phyloP scores from a whole-genome alignment of 1,140 invertebrate genomes.

The Protaetia brevitarsis region DNA sequence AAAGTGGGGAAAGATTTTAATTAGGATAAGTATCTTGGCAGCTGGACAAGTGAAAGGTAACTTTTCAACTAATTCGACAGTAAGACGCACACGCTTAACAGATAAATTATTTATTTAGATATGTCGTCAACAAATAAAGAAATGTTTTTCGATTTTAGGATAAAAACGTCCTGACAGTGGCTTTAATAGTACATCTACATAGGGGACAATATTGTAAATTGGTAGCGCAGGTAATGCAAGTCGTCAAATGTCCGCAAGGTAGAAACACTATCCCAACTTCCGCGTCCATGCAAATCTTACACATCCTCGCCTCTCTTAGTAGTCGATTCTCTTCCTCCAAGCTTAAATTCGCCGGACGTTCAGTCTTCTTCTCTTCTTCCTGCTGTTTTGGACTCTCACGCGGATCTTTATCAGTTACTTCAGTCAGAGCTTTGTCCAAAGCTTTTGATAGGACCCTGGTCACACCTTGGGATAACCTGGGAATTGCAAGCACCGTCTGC shows the following conservation, averaged over 20 bases:
- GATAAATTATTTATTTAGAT: constrained; percentile 21
- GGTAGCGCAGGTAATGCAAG: constrained; percentile 67
- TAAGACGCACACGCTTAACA: no score
- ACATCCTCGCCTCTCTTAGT: constrained; percentile 80
- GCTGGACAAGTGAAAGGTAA: no score
- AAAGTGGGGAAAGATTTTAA: no score
- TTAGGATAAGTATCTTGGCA: no score
- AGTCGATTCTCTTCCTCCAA: constrained; percentile 77
- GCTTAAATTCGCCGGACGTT: constrained; percentile 29
- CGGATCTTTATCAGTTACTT: neutral
- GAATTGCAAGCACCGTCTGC: constrained; percentile 37
- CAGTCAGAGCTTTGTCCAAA: constrained; percentile 19
- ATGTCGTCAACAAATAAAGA: constrained; percentile 8
- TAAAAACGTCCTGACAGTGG: constrained; percentile 64
- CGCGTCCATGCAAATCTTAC: constrained; percentile 90
- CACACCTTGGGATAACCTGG: constrained; percentile 29
- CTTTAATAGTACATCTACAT: constrained; percentile 64
- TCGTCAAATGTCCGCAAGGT: constrained; percentile 86
- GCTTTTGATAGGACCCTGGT: constrained; percentile 28
- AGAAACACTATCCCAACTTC: constrained; percentile 86
- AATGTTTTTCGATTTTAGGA: constrained; percentile 47
- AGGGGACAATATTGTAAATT: constrained; percentile 67
- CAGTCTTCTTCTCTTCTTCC: neutral
- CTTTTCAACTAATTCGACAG: no score
- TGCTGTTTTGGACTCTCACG: neutral